phyloP scores from a whole-genome alignment of 2,888 invertebrate species.

The Ichneumon xanthorius region DNA sequence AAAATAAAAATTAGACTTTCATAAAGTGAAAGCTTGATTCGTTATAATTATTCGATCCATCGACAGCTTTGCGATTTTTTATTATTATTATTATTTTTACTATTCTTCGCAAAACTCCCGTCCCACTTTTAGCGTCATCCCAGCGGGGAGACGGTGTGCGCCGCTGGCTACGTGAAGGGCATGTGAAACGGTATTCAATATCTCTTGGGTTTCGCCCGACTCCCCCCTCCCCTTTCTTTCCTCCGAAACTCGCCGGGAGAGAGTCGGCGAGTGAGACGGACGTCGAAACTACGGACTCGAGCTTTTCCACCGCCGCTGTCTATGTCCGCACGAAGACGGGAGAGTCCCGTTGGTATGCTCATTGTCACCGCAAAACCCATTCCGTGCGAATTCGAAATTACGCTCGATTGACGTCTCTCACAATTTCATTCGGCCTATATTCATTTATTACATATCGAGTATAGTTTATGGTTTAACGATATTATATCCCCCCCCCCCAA shows the following conservation, averaged over 20 bases:
- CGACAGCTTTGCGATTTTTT: neutral
- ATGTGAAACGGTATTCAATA: conserved; percentile 83
- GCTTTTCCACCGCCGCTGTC: neutral
- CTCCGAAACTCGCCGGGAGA: conserved; percentile 53
- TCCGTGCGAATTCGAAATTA: conserved; percentile 77
- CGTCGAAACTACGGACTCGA: conserved; percentile 5
- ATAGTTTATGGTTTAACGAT: neutral
- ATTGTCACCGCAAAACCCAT: conserved; percentile 81
- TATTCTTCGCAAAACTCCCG: conserved; percentile 32
- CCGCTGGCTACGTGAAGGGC: conserved; percentile 71
- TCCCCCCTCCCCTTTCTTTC: conserved; percentile 19
- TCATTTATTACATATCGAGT: neutral
- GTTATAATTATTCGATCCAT: neutral
- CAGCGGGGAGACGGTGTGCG: neutral
- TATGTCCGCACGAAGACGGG: neutral
- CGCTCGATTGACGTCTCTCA: conserved; percentile 66
- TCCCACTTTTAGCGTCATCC: neutral
- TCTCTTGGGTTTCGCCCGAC: conserved; percentile 72
- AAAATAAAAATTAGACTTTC: neutral
- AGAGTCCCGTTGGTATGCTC: conserved; percentile 75
- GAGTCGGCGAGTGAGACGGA: conserved; percentile 45
- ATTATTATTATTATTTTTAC: neutral
- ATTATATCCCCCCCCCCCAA: neutral
- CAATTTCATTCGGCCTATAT: conserved; percentile 20
- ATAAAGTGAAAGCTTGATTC: neutral